A percentile compares a stretch with the other conserved stretches of the same genome.
phyloP scores from a whole-genome alignment of 2,797 vertebrate genomes.

The Picus viridis region DNA sequence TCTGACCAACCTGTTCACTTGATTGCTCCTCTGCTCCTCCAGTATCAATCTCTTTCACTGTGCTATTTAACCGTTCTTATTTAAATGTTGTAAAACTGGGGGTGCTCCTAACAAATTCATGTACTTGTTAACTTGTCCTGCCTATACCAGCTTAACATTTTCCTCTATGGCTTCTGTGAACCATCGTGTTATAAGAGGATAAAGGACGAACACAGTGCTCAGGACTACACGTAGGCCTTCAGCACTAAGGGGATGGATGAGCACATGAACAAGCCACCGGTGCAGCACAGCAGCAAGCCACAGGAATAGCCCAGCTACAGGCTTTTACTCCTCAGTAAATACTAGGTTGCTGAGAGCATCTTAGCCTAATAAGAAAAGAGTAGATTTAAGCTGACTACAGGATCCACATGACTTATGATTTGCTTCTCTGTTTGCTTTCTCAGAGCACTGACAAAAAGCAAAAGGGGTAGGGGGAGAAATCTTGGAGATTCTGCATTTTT shows the following conservation, averaged over 20 bases:
- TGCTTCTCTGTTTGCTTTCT: background rate
- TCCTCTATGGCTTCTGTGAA: background rate
- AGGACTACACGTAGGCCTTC: slow-evolving; percentile 23
- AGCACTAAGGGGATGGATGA: background rate
- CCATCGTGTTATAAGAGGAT: background rate
- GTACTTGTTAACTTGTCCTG: background rate
- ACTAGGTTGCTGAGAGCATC: background rate
- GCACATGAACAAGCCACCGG: background rate
- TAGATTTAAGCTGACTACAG: background rate
- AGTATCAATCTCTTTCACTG: background rate
- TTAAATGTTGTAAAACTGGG: background rate
- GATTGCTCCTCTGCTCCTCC: background rate
- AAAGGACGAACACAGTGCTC: background rate
- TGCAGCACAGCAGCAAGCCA: background rate
- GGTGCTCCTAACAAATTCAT: background rate
- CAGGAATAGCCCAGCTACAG: background rate
- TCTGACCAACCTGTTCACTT: background rate
- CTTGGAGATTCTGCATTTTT: background rate
- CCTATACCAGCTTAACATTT: background rate
- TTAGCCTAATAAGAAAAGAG: background rate
- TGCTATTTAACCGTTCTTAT: background rate
- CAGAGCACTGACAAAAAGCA: background rate
- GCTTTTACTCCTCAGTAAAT: background rate
- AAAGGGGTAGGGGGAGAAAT: background rate
- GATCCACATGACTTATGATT: background rate